Percentiles rank a stretch among this genome's conserved stretches.
Evolutionary conservation across 2,888 invertebrate genomes (phyloP).

Genomic region (Pasiphila rectangulata): DNA sequence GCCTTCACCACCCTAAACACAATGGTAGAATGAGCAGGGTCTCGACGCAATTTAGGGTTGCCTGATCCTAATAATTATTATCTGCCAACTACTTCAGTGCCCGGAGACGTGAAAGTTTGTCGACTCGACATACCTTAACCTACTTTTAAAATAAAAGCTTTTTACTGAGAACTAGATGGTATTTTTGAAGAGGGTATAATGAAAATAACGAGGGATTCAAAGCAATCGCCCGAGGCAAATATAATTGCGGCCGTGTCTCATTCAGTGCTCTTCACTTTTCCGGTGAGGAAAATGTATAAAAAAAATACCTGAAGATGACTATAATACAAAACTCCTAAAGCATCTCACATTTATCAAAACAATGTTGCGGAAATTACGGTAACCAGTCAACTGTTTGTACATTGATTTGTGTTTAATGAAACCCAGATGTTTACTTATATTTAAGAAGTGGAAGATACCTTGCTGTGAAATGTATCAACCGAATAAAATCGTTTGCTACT

Average conservation of each 20-base stretch:
- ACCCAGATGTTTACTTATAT: slow-evolving; percentile 37
- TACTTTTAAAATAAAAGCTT: neutral
- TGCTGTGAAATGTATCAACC: slow-evolving; percentile 26
- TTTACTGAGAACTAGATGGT: neutral
- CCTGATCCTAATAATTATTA: slow-evolving; percentile 4
- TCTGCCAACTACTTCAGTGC: neutral
- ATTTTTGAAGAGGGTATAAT: neutral
- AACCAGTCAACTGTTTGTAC: slow-evolving; percentile 22
- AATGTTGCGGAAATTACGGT: slow-evolving; percentile 6
- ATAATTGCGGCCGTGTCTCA: neutral
- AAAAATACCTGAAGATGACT: too few relatives aligned
- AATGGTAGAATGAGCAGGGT: slow-evolving; percentile 37
- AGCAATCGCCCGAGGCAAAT: neutral
- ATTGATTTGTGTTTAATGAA: slow-evolving; percentile 29
- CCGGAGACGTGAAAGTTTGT: neutral
- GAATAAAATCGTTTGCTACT: slow-evolving; percentile 19
- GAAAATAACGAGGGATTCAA: neutral
- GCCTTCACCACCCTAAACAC: slow-evolving; percentile 17
- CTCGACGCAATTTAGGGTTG: slow-evolving; percentile 15
- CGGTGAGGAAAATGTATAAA: neutral
- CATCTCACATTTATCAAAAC: neutral
- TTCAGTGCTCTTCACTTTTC: neutral
- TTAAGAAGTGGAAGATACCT: slow-evolving; percentile 29
- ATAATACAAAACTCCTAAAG: neutral
- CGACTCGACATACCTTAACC: slow-evolving; percentile 4